phyloP scores from a whole-genome alignment of 2,113 vertebrate genomes.

The Ascaphus truei region DNA sequence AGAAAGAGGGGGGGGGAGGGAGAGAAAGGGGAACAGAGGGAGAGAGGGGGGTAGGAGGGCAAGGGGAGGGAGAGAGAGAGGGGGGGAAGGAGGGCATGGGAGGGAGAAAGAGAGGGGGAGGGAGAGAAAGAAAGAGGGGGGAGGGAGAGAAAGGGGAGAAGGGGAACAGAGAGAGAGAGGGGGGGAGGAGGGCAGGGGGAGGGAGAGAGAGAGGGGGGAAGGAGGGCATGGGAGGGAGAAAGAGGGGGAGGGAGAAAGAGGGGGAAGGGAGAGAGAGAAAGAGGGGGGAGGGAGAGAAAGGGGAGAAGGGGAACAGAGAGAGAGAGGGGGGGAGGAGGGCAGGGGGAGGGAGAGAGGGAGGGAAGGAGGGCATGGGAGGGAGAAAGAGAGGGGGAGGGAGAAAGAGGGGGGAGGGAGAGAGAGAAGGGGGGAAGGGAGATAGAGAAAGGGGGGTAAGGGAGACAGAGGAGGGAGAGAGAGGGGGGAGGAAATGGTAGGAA shows the following conservation, averaged over 20 bases:
- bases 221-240: neutral
- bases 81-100: neutral
- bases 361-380: neutral
- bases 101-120: neutral
- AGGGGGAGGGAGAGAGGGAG: neutral
- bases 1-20: neutral
- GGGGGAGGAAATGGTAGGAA: neutral
- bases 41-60: neutral
- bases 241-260: neutral
- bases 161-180: too few species aligned
- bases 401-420: neutral
- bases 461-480: neutral
- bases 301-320: neutral
- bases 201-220: neutral
- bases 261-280: neutral
- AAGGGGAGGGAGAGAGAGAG: neutral
- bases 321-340: neutral
- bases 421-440: neutral
- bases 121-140: too few species aligned
- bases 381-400: neutral
- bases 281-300: slow-evolving; percentile 1
- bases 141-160: too few species aligned
- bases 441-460: neutral
- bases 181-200: neutral
- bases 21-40: too few species aligned